Evolutionary conservation across 2,797 vertebrate species (phyloP), one percentile per base, ranked within the genome.

Genomic region (Neopelma chrysocephalum): DNA sequence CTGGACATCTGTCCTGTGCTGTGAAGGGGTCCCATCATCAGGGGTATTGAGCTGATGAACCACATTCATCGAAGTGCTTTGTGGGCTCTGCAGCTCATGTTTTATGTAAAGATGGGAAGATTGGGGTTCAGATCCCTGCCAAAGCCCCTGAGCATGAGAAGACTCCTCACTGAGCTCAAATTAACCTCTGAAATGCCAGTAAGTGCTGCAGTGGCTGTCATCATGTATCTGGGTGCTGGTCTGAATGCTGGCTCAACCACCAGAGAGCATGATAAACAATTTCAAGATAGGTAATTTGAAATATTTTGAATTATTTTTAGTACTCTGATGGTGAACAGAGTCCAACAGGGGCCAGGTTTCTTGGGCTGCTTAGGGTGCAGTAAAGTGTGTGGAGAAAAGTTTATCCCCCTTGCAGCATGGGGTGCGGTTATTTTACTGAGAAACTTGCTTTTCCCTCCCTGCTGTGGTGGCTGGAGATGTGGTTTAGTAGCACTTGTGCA

Each of bases 71-170:
- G 34, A 57, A n/a, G 19, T 60, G 29, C 50, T 16, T 60, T 38
- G 12, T 12, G 73, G 47, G 50, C 32, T 87, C 54, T 72, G 38
- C 71, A 82, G 70, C 34, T 91, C 53, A 1, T n/a, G 21, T 60
- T 91, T 89, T 60, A 45, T 12, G 42, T 45, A 82, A 69, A 82
- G 25, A 40, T 23, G 58, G 32, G n/a, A 48, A 79, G 20, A 54
- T 0, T 8, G 0, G 38, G 26, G n/a, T 45, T 89, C 70, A 57
- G 77, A 36, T 5, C 4, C n/a, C 18, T 43, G 40, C n/a, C 72
- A 80, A 64, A 72, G 62, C 7, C 27, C 15, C 1, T 9, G 6
- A 60, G 26, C 3, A 0, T 36, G n/a, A 84, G 23, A 50, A 50
- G 62, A 20, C 15, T 54, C 26, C n/a, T 72, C 7, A 3, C 31